Percentiles rank a stretch among this genome's conserved stretches.
phyloP scores from a whole-genome alignment of 2,113 vertebrate genomes.

The Boulengeromyrus knoepffleri region DNA sequence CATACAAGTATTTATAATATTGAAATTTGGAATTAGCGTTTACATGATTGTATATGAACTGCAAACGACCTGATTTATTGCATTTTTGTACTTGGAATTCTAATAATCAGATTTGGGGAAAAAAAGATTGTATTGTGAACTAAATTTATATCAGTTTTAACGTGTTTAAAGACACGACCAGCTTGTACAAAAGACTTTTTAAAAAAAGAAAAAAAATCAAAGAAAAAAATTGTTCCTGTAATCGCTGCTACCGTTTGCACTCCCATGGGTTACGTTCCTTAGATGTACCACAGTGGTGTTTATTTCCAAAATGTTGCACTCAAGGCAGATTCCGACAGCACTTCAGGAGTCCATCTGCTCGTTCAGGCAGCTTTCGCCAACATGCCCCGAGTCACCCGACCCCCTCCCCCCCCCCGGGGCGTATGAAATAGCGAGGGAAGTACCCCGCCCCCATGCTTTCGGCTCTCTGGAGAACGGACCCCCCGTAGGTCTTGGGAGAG shows the following conservation, averaged over 20 bases:
- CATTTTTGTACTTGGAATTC: slow-evolving; percentile 65
- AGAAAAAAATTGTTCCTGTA: slow-evolving; percentile 61
- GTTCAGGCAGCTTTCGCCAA: slow-evolving; percentile 3
- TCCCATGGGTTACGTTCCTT: slow-evolving; percentile 60
- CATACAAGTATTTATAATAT: slow-evolving; percentile 78
- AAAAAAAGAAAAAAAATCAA: neutral
- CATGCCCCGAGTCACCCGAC: neutral
- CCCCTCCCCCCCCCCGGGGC: no score
- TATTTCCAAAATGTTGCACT: slow-evolving; percentile 57
- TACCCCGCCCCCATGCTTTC: neutral
- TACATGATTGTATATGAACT: slow-evolving; percentile 78
- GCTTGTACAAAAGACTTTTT: slow-evolving; percentile 48
- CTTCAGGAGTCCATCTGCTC: neutral
- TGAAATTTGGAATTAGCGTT: slow-evolving; percentile 72
- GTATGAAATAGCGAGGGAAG: neutral
- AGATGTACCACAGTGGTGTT: slow-evolving; percentile 60
- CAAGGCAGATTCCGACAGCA: neutral
- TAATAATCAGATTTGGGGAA: slow-evolving; percentile 16
- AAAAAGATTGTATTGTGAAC: slow-evolving; percentile 76
- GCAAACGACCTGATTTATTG: slow-evolving; percentile 75
- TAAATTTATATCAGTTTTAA: slow-evolving; percentile 66
- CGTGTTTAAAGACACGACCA: slow-evolving; percentile 58
- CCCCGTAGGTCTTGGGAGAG: neutral
- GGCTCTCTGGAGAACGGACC: neutral
- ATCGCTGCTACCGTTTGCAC: slow-evolving; percentile 76